Percentiles rank a stretch among this genome's conserved stretches.
These are phyloP conservation scores for Trachelus tabidus DNA, from an alignment of 2,888 invertebrate species.

Conservation along the genomic window DNA sequence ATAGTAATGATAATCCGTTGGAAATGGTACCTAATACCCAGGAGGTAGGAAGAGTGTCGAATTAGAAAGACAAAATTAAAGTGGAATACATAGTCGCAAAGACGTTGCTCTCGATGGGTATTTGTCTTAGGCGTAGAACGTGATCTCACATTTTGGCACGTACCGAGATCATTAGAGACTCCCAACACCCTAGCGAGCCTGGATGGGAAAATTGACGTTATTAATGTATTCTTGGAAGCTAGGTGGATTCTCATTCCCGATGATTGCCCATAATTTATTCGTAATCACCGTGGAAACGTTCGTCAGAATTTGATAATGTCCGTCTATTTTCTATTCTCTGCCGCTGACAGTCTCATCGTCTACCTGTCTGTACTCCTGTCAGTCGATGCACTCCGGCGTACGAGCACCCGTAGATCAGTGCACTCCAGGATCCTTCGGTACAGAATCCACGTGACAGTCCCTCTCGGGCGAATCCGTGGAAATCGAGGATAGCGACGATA, in stretches of 20 bases:
- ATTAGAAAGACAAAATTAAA: background rate
- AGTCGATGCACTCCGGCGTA: background rate
- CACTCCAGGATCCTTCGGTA: background rate
- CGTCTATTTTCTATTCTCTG: background rate
- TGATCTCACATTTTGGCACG: conserved; percentile 52
- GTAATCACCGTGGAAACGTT: conserved; percentile 47
- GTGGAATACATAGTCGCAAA: background rate
- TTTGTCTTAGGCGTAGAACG: conserved; percentile 11
- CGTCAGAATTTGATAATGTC: conserved; percentile 37
- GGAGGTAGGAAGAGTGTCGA: background rate
- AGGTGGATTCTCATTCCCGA: conserved; percentile 45
- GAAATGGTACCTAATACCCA: background rate
- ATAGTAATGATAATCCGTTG: background rate
- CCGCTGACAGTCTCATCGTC: background rate
- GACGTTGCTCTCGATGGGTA: background rate
- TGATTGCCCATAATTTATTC: conserved; percentile 56
- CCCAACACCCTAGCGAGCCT: conserved; percentile 28
- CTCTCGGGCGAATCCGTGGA: background rate
- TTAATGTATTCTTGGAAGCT: conserved; percentile 57
- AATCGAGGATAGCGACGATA: background rate
- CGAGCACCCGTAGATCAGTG: background rate
- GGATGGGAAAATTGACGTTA: conserved; percentile 46
- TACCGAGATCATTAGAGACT: conserved; percentile 46
- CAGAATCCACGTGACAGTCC: background rate
- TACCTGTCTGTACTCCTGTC: background rate